Evolutionary conservation across 2,888 invertebrate species (phyloP).

Genomic region (Bombyx huttoni): DNA sequence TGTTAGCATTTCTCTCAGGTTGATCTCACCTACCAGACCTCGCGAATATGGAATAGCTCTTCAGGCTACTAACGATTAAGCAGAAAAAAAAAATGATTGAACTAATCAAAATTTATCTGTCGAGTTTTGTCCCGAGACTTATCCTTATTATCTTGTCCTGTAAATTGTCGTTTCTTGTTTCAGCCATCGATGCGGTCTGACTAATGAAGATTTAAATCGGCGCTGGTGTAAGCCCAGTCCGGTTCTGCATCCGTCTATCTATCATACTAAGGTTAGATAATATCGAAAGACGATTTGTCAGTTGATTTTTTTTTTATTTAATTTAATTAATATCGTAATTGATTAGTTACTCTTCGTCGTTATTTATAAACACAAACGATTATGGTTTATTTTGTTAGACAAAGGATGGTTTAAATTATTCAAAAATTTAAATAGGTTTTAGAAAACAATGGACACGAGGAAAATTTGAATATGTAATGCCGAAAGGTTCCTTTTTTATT

Average conservation of each 20-base stretch:
- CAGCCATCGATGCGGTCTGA: constrained; percentile 87
- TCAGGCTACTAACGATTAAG: neutral
- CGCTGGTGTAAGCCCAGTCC: constrained; percentile 86
- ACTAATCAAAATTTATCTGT: neutral
- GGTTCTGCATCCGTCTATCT: constrained; percentile 84
- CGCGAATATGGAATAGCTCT: neutral
- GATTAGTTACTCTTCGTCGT: too few species aligned
- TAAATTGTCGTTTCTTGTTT: constrained; percentile 53
- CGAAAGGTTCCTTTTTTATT: too few species aligned
- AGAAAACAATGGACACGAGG: too few species aligned
- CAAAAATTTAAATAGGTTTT: neutral
- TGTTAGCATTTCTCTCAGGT: too few species aligned
- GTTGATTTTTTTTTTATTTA: neutral
- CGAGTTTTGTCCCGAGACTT: constrained; percentile 30
- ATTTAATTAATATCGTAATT: neutral
- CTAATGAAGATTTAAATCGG: constrained; percentile 88
- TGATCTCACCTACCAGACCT: too few species aligned
- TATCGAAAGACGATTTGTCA: constrained; percentile 10
- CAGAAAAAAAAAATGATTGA: neutral
- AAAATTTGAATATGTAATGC: too few species aligned
- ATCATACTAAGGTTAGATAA: constrained; percentile 79
- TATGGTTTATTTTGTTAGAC: too few species aligned
- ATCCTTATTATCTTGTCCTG: constrained; percentile 41
- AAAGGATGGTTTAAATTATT: too few species aligned
- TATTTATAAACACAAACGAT: too few species aligned